Base-by-base conservation (phyloP, 2,797 vertebrate genomes). In the Sphenopsis melanotis region DNA sequence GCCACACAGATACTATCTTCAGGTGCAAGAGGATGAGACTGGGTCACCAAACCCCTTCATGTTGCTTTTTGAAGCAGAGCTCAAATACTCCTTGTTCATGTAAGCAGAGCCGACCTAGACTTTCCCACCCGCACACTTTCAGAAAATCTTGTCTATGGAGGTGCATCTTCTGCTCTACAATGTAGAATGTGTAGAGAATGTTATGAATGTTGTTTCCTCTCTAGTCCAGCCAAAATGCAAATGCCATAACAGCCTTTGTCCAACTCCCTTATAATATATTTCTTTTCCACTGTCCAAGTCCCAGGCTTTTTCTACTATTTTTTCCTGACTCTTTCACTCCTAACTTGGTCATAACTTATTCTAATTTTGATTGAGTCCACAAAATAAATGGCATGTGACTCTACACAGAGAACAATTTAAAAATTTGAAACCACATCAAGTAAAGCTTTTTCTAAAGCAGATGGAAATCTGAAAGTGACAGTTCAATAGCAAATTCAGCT, bases 81-180 rank as follows among this genome's bases (percentile, higher is more conserved):
- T 95, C 34, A 75, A 37, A 26, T 83, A 30, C 52, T 77, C 23
- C 6, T 27, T 37, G 4, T 64, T 63, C 22, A 4, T 9, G 5
- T 17, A 34, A 39, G 18, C 27, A 92, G 29, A 42, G 6, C 10
- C 0, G 0, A 36, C 20, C 21, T 19, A 63, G 36, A 37, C 9
- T 39, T 41, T 29, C 23, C 14, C 30, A 50, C 1, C 1, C 0
- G 0, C 1, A 4, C 11, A 26, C 47, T 61, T 91, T 46, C 26
- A 81, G 49, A 86, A 75, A 50, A 66, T 8, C 5, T 37, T 59
- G 2, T 47, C 30, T 44, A 0, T 72, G n/a, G n/a, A 77, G 29
- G 4, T 47, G 1, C 21, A n/a, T 55, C 17, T 20, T 77, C 29
- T 76, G 32, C 41, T 81, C 41, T 81, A 50, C 15, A 11, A 2